A percentile compares a stretch with the other conserved stretches of the same genome.
These are phyloP conservation scores for Ginglymostoma cirratum DNA, from an alignment of 2,113 vertebrate species.

Conservation along the genomic window DNA sequence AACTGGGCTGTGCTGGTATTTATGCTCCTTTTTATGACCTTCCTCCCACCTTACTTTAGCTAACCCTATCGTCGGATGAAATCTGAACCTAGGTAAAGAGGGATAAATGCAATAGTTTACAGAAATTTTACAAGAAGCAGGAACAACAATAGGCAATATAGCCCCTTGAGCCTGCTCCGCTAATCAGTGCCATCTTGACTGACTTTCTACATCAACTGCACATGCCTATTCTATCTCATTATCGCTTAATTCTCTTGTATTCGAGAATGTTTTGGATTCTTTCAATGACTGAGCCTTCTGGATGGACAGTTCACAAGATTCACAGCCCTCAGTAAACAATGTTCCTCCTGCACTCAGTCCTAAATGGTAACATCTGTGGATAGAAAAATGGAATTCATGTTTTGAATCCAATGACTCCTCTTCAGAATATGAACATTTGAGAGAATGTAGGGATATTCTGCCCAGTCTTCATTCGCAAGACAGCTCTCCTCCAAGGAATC, in stretches of 20 bases:
- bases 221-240: background rate
- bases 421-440: background rate
- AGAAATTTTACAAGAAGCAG: background rate
- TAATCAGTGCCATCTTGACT: background rate
- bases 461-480: too few species aligned
- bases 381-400: too few species aligned
- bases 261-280: background rate
- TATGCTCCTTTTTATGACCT: background rate
- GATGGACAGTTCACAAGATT: background rate
- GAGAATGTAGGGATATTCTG: too few species aligned
- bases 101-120: background rate
- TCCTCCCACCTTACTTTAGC: background rate
- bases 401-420: too few species aligned
- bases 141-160: too few species aligned
- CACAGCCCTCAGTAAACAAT: background rate
- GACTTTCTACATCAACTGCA: background rate
- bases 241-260: background rate
- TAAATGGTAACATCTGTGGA: background rate
- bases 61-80: background rate
- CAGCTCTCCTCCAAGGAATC: too few species aligned
- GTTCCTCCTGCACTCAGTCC: background rate
- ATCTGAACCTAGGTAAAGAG: background rate
- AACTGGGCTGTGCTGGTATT: background rate
- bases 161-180: background rate
- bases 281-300: too few species aligned